Evolutionary conservation across 2,797 vertebrate genomes (phyloP).

Genomic region (Pyrocephalus nanus): DNA sequence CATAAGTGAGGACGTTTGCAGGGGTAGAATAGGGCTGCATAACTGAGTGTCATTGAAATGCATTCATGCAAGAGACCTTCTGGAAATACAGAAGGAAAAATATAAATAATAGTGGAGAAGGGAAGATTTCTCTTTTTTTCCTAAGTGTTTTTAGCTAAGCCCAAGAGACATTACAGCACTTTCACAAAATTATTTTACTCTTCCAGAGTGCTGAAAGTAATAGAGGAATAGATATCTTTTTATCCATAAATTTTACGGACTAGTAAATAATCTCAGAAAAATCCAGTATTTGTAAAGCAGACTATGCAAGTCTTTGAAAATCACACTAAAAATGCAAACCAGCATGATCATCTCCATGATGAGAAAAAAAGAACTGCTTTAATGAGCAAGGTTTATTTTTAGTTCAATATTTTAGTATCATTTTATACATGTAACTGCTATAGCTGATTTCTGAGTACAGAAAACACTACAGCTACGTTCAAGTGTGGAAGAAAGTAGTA

Average conservation of each 20-base stretch:
- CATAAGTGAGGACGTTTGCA: not conserved
- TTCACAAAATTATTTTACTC: not conserved
- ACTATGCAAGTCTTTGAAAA: not conserved
- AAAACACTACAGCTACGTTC: not conserved
- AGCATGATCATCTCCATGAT: not conserved
- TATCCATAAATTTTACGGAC: not conserved
- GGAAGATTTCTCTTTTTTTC: not conserved
- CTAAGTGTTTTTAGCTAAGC: not conserved
- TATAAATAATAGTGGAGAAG: not conserved
- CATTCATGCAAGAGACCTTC: not conserved
- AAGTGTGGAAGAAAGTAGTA: not conserved
- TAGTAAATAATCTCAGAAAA: not conserved
- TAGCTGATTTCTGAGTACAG: not conserved
- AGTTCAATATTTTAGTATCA: not conserved
- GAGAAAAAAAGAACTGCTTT: not conserved
- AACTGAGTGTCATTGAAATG: not conserved
- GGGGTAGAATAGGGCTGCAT: not conserved
- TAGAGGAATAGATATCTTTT: not conserved
- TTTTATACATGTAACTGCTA: not conserved
- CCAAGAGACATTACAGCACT: not conserved
- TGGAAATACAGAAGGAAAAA: not conserved
- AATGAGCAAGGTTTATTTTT: not conserved
- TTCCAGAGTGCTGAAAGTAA: not conserved
- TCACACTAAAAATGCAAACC: not conserved
- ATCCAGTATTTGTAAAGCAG: not conserved